Base-by-base conservation (phyloP, 2,888 invertebrate species). In the Aleiodes testaceus region DNA sequence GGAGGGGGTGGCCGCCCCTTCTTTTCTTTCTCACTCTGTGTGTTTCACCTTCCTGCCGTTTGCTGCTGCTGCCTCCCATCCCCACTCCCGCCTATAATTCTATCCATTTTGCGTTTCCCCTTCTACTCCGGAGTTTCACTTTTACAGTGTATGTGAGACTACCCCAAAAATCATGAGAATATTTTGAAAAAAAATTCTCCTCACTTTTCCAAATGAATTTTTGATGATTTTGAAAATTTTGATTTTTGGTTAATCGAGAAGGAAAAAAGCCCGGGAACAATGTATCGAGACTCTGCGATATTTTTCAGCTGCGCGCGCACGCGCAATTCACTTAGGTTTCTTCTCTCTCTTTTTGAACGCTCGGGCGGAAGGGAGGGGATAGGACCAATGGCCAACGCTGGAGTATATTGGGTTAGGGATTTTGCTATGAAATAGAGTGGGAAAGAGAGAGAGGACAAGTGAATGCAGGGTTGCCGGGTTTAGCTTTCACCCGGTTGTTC, bases 381-480 rank as follows among this genome's bases (percentile, higher is more conserved):
- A 44, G 22, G 52, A 52, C 64, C 47, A 65, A 66, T 55, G 44
- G 42, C 44, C n/a, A 42, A 47, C 12, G 49, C 22, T 42, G 20
- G 30, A 14, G 14, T 53, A 45, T 53, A 11, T 36, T 36, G 44
- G 30, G 47, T 42, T 42, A 22, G 63, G 63, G 45, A 45, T 63
- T 44, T 30, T 26, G 44, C 45, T 44, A 12, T 16, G 18, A 12
- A 9, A 42, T 12, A 26, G 53, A 42, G 22, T 45, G 63, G 44
- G 45, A n/a, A 45, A 12, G 30, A 44, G 22, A 66, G 52, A 44
- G 22, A 22, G 49, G 59, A 36, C 47, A 30, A 12, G 66, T 61
- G 61, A 55, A 16, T 74, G 83, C 88, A 78, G 79, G 82, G 87
- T 87, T 87, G 88, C 87, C 87, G 83, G 79, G 81, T 80, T 76